Conservation (phyloP, 2,113 vertebrate genomes). For the Trematomus loennbergii region DNA sequence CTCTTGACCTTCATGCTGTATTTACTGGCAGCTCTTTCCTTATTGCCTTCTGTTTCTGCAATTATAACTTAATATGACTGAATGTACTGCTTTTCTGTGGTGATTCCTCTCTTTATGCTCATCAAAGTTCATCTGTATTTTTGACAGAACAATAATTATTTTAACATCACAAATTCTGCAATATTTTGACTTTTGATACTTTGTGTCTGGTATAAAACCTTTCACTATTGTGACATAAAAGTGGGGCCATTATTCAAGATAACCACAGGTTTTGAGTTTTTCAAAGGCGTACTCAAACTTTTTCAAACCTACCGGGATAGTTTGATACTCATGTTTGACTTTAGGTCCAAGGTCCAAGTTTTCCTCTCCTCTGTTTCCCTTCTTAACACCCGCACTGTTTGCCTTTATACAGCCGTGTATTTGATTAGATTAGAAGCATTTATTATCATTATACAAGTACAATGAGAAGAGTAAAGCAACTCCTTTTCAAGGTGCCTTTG, state of each 20-base stretch:
- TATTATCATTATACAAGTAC: too few relatives aligned
- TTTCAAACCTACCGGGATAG: neutral
- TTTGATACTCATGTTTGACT: neutral
- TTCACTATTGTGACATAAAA: neutral
- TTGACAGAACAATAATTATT: neutral
- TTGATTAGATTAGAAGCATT: neutral
- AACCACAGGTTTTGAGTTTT: neutral
- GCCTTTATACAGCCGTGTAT: neutral
- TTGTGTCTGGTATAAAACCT: neutral
- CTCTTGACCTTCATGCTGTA: slow-evolving; percentile 26
- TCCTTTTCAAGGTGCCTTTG: too few relatives aligned
- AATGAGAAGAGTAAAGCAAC: too few relatives aligned
- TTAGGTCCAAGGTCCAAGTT: neutral
- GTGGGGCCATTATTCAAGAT: neutral
- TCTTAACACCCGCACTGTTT: neutral
- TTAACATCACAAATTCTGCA: too few relatives aligned
- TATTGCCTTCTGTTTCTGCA: neutral
- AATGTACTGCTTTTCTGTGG: neutral
- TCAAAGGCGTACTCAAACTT: neutral
- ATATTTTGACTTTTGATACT: neutral
- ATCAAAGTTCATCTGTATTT: neutral
- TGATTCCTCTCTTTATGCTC: neutral
- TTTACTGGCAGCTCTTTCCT: slow-evolving; percentile 8
- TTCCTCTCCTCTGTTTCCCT: neutral
- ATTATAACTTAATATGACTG: neutral